Evolutionary conservation across 2,888 invertebrate species (phyloP).

Genomic region (Labia minor): DNA sequence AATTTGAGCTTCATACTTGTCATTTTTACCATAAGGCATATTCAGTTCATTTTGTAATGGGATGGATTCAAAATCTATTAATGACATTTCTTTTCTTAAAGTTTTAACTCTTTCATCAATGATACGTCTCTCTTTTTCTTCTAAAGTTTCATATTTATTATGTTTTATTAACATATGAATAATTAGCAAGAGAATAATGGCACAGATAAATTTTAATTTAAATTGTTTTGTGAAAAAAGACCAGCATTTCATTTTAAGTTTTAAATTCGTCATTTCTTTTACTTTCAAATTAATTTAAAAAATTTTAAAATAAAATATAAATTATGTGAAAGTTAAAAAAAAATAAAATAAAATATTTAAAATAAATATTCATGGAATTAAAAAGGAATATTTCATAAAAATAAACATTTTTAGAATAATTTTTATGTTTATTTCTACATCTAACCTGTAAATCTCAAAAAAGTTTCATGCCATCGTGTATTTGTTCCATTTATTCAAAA

Average conservation of each 20-base stretch:
- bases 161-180: neutral
- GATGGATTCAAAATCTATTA: neutral
- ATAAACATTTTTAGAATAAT: neutral
- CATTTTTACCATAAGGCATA: neutral
- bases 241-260: neutral
- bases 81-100: neutral
- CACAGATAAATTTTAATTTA: neutral
- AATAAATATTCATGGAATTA: neutral
- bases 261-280: too few species aligned
- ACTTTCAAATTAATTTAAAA: neutral
- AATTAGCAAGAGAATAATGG: neutral
- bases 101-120: neutral
- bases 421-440: neutral
- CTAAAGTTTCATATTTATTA: neutral
- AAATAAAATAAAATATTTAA: neutral
- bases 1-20: slow-evolving; percentile 41
- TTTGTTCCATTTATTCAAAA: too few species aligned
- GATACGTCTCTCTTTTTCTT: neutral
- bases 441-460: neutral
- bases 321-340: neutral
- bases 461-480: too few species aligned
- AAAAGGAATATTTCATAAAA: neutral
- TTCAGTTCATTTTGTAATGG: neutral
- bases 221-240: neutral
- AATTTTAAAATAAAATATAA: neutral